Conservation (phyloP, 2,113 vertebrate genomes). For the Chrysemys picta region DNA sequence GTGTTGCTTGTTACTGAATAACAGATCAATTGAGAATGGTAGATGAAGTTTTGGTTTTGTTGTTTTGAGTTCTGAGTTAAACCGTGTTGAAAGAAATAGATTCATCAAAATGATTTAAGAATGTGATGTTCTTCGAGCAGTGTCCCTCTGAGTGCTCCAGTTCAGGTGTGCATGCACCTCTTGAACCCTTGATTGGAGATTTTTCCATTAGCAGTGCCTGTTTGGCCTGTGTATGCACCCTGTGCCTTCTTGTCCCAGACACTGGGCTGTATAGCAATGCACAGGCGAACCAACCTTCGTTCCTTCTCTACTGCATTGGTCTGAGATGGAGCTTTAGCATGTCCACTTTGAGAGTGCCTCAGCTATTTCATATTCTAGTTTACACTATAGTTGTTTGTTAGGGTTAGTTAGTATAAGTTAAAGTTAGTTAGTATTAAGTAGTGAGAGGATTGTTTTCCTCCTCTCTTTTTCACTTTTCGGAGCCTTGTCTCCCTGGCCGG, state of each 20-base stretch:
- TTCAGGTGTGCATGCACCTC: background rate
- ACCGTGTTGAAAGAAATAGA: background rate
- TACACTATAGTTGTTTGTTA: background rate
- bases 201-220: background rate
- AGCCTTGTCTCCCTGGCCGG: background rate
- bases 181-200: background rate
- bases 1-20: background rate
- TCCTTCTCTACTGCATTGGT: background rate
- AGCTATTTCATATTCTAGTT: background rate
- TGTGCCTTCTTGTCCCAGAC: background rate
- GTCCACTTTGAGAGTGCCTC: background rate
- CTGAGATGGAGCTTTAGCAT: background rate
- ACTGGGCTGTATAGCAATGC: background rate
- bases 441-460: background rate
- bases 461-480: background rate
- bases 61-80: background rate
- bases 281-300: background rate
- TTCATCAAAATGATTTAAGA: background rate
- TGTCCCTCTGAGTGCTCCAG: background rate
- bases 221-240: background rate
- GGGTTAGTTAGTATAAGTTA: background rate
- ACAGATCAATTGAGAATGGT: background rate
- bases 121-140: background rate
- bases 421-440: background rate
- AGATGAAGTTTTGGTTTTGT: background rate